Evolutionary conservation across 1,140 invertebrate species (phyloP).

Genomic region (Cydia strobilella): DNA sequence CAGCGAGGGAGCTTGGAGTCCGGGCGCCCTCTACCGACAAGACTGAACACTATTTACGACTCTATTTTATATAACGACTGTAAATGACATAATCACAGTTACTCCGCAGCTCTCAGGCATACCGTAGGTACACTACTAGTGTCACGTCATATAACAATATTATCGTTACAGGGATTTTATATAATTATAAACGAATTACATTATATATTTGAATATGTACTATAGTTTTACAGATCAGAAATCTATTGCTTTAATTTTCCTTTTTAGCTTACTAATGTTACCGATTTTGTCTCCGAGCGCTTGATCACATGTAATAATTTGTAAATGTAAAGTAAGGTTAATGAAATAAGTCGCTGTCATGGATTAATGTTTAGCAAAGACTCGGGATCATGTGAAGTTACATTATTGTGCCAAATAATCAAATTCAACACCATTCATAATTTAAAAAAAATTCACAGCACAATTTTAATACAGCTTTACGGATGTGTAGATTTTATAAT

Average conservation of each 20-base stretch:
- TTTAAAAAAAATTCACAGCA: neutral
- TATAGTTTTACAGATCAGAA: slow-evolving; percentile 73
- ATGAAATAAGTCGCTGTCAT: slow-evolving; percentile 29
- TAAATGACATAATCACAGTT: slow-evolving; percentile 71
- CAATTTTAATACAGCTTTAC: slow-evolving; percentile 3
- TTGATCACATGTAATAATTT: slow-evolving; percentile 28
- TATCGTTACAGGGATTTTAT: slow-evolving; percentile 80
- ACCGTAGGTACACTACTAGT: slow-evolving; percentile 62
- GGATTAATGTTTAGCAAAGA: slow-evolving; percentile 26
- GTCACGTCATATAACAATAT: slow-evolving; percentile 77
- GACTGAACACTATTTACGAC: slow-evolving; percentile 79
- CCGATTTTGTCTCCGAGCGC: slow-evolving; percentile 38
- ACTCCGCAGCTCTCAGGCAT: slow-evolving; percentile 49
- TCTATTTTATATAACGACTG: slow-evolving; percentile 77
- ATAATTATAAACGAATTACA: slow-evolving; percentile 71
- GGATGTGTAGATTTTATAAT: neutral
- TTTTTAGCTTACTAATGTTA: slow-evolving; percentile 49
- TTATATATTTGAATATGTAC: slow-evolving; percentile 71
- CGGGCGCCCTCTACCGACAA: slow-evolving; percentile 72
- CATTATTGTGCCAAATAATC: slow-evolving; percentile 30
- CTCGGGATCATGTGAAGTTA: slow-evolving; percentile 28
- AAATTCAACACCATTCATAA: neutral
- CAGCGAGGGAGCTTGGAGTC: neutral
- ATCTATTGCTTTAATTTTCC: slow-evolving; percentile 61
- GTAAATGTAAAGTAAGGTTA: slow-evolving; percentile 47